Conservation (phyloP, 2,113 vertebrate genomes). For the Merops nubicus region DNA sequence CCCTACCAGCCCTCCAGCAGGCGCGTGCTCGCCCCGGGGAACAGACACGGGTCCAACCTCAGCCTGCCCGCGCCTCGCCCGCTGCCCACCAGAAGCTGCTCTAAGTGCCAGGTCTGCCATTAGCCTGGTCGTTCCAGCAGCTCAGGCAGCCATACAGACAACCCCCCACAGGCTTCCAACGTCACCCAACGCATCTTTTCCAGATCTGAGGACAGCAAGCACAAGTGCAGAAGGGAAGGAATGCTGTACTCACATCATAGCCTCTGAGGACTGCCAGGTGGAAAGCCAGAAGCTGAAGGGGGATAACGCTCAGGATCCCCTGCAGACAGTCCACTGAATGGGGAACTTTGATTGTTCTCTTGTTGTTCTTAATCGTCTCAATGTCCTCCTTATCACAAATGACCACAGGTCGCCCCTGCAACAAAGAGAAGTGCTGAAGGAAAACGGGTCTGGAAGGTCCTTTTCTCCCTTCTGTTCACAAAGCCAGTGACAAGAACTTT, state of each 20-base stretch:
- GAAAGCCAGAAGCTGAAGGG: constrained; percentile 95
- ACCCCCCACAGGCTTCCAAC: accelerated
- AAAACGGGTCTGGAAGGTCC: neutral
- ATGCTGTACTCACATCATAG: constrained; percentile 85
- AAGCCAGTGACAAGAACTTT: neutral
- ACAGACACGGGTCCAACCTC: neutral
- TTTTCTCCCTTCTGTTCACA: neutral
- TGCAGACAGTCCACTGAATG: constrained; percentile 97
- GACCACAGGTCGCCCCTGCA: constrained; percentile 92
- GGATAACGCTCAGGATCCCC: constrained; percentile 95
- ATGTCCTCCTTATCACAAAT: constrained; percentile 96
- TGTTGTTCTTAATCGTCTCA: constrained; percentile 92
- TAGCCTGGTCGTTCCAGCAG: neutral
- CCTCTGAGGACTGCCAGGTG: constrained; percentile 95
- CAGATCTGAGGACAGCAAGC: neutral
- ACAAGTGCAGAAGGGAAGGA: accelerated
- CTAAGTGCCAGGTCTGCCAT: neutral
- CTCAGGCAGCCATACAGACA: neutral
- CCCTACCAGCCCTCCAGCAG: neutral
- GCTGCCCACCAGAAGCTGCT: neutral
- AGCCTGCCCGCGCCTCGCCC: neutral
- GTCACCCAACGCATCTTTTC: neutral
- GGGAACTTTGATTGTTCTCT: constrained; percentile 92
- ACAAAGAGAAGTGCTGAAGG: neutral
- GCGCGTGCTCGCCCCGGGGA: accelerated